These are phyloP conservation scores for Piezodorus guildinii DNA, from an alignment of 1,140 invertebrate genomes.

Conservation along the genomic window DNA sequence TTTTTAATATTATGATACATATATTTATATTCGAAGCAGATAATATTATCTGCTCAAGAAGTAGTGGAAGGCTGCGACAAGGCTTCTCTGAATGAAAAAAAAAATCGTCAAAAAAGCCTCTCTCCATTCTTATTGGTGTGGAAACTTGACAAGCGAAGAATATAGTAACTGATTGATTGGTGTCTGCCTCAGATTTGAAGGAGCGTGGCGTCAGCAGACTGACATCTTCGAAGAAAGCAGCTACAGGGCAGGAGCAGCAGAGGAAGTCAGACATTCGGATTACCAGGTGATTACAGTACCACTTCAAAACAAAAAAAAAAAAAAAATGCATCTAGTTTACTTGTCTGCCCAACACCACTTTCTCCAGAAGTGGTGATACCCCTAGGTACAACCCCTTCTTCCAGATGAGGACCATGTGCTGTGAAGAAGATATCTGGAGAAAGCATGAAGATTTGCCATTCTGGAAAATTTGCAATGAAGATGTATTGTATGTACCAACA, in stretches of 20 bases:
- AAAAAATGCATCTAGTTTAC: too few relatives aligned
- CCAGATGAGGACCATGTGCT: too few relatives aligned
- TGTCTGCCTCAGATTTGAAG: constrained; percentile 20
- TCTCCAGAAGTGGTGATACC: too few relatives aligned
- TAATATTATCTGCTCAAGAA: constrained; percentile 1
- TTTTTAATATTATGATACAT: neutral
- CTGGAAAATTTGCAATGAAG: too few relatives aligned
- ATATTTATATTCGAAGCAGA: neutral
- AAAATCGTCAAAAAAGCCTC: neutral
- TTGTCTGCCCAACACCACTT: too few relatives aligned
- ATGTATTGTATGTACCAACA: too few relatives aligned
- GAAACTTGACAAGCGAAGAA: neutral
- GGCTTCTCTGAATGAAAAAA: neutral
- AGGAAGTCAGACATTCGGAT: constrained; percentile 12
- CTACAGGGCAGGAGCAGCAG: constrained; percentile 8
- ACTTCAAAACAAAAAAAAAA: neutral
- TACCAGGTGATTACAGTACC: constrained; percentile 18
- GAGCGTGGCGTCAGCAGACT: constrained; percentile 12
- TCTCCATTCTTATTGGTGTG: neutral
- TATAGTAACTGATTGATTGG: constrained; percentile 5
- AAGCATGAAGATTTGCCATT: too few relatives aligned
- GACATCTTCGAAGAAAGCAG: constrained; percentile 9
- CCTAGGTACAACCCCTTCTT: too few relatives aligned
- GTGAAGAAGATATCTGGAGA: too few relatives aligned
- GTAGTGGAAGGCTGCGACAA: constrained; percentile 5